Evolutionary conservation across 1,140 invertebrate genomes (phyloP).

Genomic region (Leptinotarsa undecemlineata): DNA sequence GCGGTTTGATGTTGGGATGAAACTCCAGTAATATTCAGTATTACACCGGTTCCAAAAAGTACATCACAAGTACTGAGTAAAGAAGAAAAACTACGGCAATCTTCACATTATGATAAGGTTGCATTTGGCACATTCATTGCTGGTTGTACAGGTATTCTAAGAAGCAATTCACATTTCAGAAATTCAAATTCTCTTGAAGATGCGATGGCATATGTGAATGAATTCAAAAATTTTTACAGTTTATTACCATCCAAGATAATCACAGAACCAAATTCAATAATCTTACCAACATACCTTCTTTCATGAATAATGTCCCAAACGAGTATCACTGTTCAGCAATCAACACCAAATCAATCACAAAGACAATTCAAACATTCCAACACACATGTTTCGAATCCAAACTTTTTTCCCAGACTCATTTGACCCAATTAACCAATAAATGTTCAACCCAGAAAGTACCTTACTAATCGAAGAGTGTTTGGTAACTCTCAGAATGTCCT

Average conservation of each 20-base stretch:
- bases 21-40: too few species aligned
- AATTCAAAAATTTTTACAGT: conserved; percentile 18
- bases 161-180: conserved; percentile 21
- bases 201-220: conserved; percentile 24
- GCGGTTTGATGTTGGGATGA: too few species aligned
- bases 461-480: too few species aligned
- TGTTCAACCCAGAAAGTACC: too few species aligned
- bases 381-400: too few species aligned
- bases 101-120: conserved; percentile 20
- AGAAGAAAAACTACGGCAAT: conserved; percentile 15
- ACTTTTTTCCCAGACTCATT: too few species aligned
- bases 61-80: too few species aligned
- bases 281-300: background rate
- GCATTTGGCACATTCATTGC: conserved; percentile 27
- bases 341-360: background rate
- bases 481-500: too few species aligned
- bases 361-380: background rate
- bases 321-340: too few species aligned
- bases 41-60: too few species aligned
- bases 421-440: too few species aligned
- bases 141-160: conserved; percentile 11
- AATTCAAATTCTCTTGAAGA: conserved; percentile 12
- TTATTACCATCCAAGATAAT: background rate
- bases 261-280: background rate
- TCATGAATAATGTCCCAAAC: background rate